Evolutionary conservation across 2,113 vertebrate species (phyloP), one percentile per base, ranked within the genome.

Genomic region (Peromyscus leucopus): DNA sequence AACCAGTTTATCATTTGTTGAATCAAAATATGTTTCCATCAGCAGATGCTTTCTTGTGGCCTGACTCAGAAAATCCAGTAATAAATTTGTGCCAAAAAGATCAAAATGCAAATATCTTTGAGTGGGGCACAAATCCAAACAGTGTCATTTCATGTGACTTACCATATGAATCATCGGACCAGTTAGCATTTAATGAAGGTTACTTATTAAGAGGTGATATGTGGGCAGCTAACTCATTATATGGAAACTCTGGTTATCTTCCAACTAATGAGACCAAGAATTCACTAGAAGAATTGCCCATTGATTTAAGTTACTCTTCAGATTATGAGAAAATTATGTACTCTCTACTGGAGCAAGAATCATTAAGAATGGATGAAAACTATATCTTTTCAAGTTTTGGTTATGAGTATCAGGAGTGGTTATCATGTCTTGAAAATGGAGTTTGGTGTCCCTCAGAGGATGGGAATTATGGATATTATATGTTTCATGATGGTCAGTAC

Each of bases 371-470:
- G 5, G 98, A 99, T 93, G 98, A 98, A 90, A 98, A 98, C n/a
- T 97, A 98, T 61, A 59, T 97, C 65, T 99, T 99, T 96, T 98
- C 99, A 12, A 98, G 98, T 94, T 99, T 99, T 76, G 98, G 98
- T 91, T 99, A 98, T 98, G 99, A 99, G 97, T 99, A 99, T 97
- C 99, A 99, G 91, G 99, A 99, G 93, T 99, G 99, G 99, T 99
- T 99, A 89, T 97, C 98, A 83, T 98, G 99, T 97, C 98, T 99
- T 97, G 99, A 99, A 97, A 99, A 99, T 98, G 99, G 99, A 5
- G 94, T 99, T 82, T 99, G 99, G 99, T 99, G 99, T 99, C 99
- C 99, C 65, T 99, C 99, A 89, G 99, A 99, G 96, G 98, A 99
- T 97, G 99, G 99, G 57, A 98, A 99, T 80, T 99, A 99, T 99